Base-by-base conservation (phyloP, 2,113 vertebrate genomes). In the Pluvialis apricaria region DNA sequence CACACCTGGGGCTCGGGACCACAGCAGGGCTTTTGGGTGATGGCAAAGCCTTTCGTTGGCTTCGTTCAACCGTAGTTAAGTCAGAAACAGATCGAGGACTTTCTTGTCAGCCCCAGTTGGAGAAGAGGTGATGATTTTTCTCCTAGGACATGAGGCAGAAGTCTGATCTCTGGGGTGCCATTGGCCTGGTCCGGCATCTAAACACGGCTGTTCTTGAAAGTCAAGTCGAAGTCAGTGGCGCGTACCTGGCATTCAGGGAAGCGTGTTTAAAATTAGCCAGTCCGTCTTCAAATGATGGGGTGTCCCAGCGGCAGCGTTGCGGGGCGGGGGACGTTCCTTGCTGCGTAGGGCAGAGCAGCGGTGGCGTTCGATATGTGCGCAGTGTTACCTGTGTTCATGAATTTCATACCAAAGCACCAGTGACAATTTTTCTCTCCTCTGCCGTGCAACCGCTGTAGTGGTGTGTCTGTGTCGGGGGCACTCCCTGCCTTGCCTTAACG, bases 251-350 rank as follows among this genome's bases (percentile, higher is more conserved):
- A 4, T 2, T 58, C 22, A 4, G 60, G 65, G 32, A 24, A 49
- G n/a, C 18, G 2, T 3, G 3, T 31, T 38, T 3, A 0, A 5
- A 26, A 60, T 20, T 10, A 29, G 6, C 42, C 31, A 12, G 3
- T 13, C 9, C 9, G 1, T 4, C 20, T 16, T 4, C 1, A 29
- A 24, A 5, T 2, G 4, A 0, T 0, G 2, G 25, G 28, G 7
- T 11, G 52, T 51, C n/a, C 10, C 13, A 42, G 85, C 47, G 54
- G 72, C 68, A 32, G 31, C 72, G 0, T 0, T 7, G 38, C 32
- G 15, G 70, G 66, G 52, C 52, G 1, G 2, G 84, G 61, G 60
- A 1, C 2, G 68, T 28, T 69, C 47, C 29, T 55, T 19, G 34
- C 44, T 1, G 0, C 4, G 13, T 0, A 2, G 13, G 47, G 49